phyloP scores from a whole-genome alignment of 2,797 vertebrate species.

The Brachyrhaphis roseni region DNA sequence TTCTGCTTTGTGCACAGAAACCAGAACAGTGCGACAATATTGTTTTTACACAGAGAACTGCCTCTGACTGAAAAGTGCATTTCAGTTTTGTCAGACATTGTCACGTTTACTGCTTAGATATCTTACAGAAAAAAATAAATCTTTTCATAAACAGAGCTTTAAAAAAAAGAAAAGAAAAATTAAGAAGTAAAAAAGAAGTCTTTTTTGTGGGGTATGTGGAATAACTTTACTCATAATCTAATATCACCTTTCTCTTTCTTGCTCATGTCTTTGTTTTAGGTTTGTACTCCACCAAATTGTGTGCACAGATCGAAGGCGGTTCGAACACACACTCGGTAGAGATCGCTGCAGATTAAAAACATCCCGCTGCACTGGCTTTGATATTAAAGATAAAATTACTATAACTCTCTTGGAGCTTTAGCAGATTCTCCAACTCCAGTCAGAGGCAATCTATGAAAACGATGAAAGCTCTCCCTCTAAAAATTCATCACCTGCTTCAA shows the following conservation, averaged over 20 bases:
- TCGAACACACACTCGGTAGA: neutral
- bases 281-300: neutral
- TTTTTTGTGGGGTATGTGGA: neutral
- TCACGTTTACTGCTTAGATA: neutral
- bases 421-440: constrained; percentile 6
- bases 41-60: neutral
- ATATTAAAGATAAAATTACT: constrained; percentile 5
- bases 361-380: neutral
- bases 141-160: neutral
- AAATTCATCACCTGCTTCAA: constrained; percentile 11
- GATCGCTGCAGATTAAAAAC: constrained; percentile 4
- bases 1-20: neutral
- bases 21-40: neutral
- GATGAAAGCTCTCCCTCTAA: neutral
- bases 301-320: neutral
- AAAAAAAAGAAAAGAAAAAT: neutral
- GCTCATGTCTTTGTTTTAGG: neutral
- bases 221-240: neutral
- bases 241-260: neutral
- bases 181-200: neutral
- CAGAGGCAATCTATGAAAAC: neutral
- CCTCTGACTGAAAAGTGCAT: neutral
- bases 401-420: neutral
- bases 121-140: neutral
- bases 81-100: neutral